phyloP scores from a whole-genome alignment of 2,888 invertebrate genomes.

The Trimorus sp. region DNA sequence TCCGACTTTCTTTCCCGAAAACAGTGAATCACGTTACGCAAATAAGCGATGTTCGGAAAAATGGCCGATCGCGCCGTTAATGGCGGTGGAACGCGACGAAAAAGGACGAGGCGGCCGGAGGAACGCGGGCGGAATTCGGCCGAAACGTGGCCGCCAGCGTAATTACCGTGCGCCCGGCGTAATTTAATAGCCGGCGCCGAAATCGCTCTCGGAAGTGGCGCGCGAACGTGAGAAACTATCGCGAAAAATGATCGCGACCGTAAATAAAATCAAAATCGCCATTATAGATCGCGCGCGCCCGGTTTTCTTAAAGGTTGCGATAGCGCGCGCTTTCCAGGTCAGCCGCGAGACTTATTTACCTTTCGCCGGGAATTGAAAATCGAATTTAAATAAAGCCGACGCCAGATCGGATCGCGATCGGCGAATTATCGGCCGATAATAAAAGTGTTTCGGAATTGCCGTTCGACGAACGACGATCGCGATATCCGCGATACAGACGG shows the following conservation, averaged over 20 bases:
- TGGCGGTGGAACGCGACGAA: background rate
- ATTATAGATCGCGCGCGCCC: slow-evolving; percentile 31
- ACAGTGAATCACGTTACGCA: background rate
- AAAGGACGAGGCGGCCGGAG: background rate
- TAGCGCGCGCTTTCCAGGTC: slow-evolving; percentile 30
- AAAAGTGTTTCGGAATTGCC: too few species aligned
- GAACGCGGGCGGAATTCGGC: background rate
- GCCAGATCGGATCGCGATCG: too few species aligned
- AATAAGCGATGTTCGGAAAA: background rate
- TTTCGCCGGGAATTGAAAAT: slow-evolving; percentile 21
- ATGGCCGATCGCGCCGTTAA: background rate
- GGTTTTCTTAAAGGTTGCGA: slow-evolving; percentile 45
- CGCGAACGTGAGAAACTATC: slow-evolving; percentile 47
- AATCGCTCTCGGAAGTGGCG: background rate
- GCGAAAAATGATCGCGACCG: slow-evolving; percentile 35
- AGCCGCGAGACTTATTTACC: slow-evolving; percentile 43
- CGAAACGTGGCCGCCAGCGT: slow-evolving; percentile 15
- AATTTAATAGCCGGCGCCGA: slow-evolving; percentile 19
- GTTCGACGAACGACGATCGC: too few species aligned
- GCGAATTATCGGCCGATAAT: too few species aligned
- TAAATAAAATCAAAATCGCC: slow-evolving; percentile 52
- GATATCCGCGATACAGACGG: too few species aligned
- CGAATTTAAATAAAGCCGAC: slow-evolving; percentile 18
- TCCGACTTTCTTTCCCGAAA: background rate
- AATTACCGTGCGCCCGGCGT: slow-evolving; percentile 16